Conservation (phyloP, 2,797 vertebrate species). For the Acanthurus leucopareius region DNA sequence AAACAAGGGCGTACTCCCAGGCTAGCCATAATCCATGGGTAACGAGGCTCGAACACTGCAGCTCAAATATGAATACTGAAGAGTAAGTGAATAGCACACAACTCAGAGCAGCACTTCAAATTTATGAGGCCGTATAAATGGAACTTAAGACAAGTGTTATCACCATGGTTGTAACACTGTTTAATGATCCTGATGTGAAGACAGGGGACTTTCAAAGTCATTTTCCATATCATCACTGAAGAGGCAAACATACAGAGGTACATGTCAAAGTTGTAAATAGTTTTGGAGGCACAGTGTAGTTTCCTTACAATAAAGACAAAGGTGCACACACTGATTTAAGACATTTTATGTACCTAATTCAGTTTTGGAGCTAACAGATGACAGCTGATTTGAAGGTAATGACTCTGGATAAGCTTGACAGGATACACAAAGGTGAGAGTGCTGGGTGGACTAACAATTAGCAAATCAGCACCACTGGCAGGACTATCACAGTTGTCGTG, state of each 20-base stretch:
- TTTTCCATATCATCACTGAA: conserved; percentile 54
- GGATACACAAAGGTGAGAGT: no score
- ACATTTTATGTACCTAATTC: neutral
- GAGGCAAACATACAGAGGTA: conserved; percentile 27
- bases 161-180: conserved; percentile 56
- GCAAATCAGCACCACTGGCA: no score
- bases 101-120: conserved; percentile 69
- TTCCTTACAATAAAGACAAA: neutral
- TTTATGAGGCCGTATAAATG: conserved; percentile 73
- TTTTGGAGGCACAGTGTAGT: no score
- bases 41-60: conserved; percentile 66
- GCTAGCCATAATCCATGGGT: conserved; percentile 73
- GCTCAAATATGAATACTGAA: conserved; percentile 73
- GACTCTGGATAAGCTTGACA: no score
- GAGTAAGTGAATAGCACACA: conserved; percentile 50
- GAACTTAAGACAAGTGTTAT: conserved; percentile 76
- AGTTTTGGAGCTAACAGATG: neutral
- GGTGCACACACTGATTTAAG: neutral
- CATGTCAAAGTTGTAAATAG: neutral
- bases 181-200: conserved; percentile 64
- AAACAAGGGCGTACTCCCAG: conserved; percentile 72
- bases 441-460: no score
- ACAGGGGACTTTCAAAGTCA: conserved; percentile 71
- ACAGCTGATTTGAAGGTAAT: no score
- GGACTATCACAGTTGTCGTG: no score